Conservation (phyloP, 2,888 invertebrate species). For the Metellina segmentata region DNA sequence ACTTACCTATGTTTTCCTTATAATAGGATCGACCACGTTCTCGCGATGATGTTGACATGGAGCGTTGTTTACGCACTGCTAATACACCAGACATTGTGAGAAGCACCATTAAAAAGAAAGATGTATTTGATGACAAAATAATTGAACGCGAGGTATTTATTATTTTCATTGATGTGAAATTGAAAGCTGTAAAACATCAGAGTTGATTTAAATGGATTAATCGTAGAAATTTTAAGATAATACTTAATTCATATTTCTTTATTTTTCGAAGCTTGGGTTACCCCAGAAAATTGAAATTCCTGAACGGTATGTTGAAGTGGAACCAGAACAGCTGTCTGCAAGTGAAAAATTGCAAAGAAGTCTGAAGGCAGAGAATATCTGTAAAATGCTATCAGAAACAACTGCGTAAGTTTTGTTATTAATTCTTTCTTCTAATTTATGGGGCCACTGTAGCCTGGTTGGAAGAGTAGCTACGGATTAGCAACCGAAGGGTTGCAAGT, state of each 20-base stretch:
- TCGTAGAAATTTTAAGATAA: background rate
- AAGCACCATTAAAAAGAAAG: constrained; percentile 86
- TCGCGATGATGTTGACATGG: constrained; percentile 87
- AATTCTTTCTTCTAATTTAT: constrained; percentile 14
- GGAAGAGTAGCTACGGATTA: too few relatives aligned
- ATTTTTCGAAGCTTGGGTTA: constrained; percentile 86
- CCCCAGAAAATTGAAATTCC: constrained; percentile 78
- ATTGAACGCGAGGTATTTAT: constrained; percentile 86
- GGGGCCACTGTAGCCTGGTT: background rate
- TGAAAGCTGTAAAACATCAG: background rate
- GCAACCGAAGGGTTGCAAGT: too few relatives aligned
- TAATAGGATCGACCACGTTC: constrained; percentile 77
- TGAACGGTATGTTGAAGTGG: constrained; percentile 77
- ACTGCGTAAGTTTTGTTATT: constrained; percentile 62
- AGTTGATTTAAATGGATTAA: background rate
- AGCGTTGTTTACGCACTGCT: constrained; percentile 87
- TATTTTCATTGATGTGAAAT: background rate
- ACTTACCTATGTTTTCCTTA: background rate
- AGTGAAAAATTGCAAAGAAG: constrained; percentile 76
- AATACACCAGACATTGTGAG: constrained; percentile 91
- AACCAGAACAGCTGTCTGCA: constrained; percentile 77
- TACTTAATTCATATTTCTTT: background rate
- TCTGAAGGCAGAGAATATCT: constrained; percentile 78
- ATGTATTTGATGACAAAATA: constrained; percentile 88
- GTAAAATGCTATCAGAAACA: constrained; percentile 77